Conservation (phyloP, 1,140 invertebrate genomes). For the Calliphora vicina region DNA sequence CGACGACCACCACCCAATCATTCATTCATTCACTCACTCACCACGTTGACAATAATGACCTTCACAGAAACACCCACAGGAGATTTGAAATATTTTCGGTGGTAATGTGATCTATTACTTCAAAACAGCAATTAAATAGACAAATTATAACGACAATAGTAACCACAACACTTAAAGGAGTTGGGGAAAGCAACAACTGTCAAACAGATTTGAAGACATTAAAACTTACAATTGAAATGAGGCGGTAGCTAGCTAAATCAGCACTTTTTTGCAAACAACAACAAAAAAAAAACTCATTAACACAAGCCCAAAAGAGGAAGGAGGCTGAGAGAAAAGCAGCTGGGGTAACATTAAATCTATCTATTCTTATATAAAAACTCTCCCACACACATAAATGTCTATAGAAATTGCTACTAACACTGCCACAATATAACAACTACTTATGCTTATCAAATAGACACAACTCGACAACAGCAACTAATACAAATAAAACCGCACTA, state of each 20-base stretch:
- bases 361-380: too few species aligned
- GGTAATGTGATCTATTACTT: background rate
- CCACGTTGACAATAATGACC: background rate
- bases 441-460: too few species aligned
- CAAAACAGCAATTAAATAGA: background rate
- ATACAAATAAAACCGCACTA: background rate
- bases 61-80: background rate
- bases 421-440: too few species aligned
- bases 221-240: slow-evolving; percentile 7
- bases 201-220: slow-evolving; percentile 25
- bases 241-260: background rate
- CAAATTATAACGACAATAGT: background rate
- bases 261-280: background rate
- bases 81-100: background rate
- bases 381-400: too few species aligned
- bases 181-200: background rate
- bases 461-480: background rate
- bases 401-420: too few species aligned
- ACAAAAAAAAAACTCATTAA: background rate
- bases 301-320: background rate
- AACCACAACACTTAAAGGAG: background rate
- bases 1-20: too few species aligned
- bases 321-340: background rate
- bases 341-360: too few species aligned
- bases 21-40: too few species aligned